A percentile compares a stretch with the other conserved stretches of the same genome.
phyloP scores from a whole-genome alignment of 2,797 vertebrate species.

The Liparis tanakae region DNA sequence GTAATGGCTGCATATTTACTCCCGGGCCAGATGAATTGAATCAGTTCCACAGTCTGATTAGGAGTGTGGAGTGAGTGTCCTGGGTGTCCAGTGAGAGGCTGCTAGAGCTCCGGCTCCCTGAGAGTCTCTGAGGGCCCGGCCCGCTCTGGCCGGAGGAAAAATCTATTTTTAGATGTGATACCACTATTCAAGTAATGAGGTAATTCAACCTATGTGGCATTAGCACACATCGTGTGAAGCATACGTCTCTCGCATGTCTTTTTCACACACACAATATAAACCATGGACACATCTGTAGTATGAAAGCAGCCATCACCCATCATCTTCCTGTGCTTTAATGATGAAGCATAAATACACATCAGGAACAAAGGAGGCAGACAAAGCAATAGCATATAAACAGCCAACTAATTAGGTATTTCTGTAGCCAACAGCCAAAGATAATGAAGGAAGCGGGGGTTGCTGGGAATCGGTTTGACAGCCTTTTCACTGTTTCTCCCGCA shows the following conservation, averaged over 20 bases:
- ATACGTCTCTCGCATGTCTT: conserved; percentile 38
- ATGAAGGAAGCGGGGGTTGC: conserved; percentile 64
- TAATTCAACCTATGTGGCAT: conserved; percentile 44
- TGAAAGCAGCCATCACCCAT: conserved; percentile 49
- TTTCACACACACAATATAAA: conserved; percentile 29
- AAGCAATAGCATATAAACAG: conserved; percentile 51
- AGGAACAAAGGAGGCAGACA: conserved; percentile 61
- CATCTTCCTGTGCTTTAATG: conserved; percentile 55
- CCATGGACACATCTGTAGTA: conserved; percentile 11
- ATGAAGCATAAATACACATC: conserved; percentile 58
- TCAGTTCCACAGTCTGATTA: conserved; percentile 76
- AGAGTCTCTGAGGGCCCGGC: conserved; percentile 16
- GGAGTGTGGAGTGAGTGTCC: conserved; percentile 42
- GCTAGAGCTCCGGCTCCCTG: too few species aligned
- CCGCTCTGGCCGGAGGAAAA: background rate
- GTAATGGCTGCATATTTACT: conserved; percentile 74
- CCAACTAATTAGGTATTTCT: conserved; percentile 75
- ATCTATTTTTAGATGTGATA: conserved; percentile 38
- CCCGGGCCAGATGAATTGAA: conserved; percentile 75
- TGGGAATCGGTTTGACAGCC: conserved; percentile 73
- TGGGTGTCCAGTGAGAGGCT: conserved; percentile 18
- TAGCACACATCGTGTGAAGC: conserved; percentile 36
- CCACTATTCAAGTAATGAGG: conserved; percentile 19
- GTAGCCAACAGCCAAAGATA: conserved; percentile 73
- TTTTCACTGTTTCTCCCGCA: conserved; percentile 46